Base-by-base conservation (phyloP, 2,888 invertebrate species). In the Tineola bisselliella region DNA sequence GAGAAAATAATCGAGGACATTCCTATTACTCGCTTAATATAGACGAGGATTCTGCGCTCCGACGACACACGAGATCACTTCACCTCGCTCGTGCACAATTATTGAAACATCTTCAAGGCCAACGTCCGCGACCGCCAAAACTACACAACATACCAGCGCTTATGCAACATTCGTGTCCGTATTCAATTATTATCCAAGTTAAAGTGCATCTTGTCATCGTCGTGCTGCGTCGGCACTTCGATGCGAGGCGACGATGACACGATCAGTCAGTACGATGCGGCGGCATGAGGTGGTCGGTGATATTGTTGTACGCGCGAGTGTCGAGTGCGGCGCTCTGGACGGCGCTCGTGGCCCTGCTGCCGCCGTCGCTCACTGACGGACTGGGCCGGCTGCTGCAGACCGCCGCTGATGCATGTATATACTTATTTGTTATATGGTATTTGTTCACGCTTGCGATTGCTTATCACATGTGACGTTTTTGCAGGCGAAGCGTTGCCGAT, bases 401-500 rank as follows among this genome's bases (percentile, higher is more conserved):
- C 1, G 77, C 76, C 1, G 69, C 74, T 1, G 69, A 68, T 5
- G 72, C 74, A 58, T 77, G 77, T 77, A 73, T 52, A 77, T 73
- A 62, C 12, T 56, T 4, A 8, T 52, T 13, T 13, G 17, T 52
- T 52, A 3, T 43, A 2, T 17, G 13, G 4, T n/a, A 52, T 15
- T 4, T 8, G 15, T 52, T 12, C 12, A 19, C 8, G 1, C 8
- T 15, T 10, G 10, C 15, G 48, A 8, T 3, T 13, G 15, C 8
- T 15, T 15, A 17, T 3, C 48, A 6, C 10, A 10, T 10, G n/a
- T 38, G n/a, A 38, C 38, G 6, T 1, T 10, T 12, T 8, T 12
- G 13, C 80, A 84, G 84, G 84, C 65, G 83, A 80, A 61, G 70
- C 72, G 2, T 67, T 84, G 38, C 84, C 84, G 11, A 66, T 79